Evolutionary conservation across 2,113 vertebrate genomes (phyloP), one percentile per base, ranked within the genome.

Genomic region (Daubentonia madagascariensis): DNA sequence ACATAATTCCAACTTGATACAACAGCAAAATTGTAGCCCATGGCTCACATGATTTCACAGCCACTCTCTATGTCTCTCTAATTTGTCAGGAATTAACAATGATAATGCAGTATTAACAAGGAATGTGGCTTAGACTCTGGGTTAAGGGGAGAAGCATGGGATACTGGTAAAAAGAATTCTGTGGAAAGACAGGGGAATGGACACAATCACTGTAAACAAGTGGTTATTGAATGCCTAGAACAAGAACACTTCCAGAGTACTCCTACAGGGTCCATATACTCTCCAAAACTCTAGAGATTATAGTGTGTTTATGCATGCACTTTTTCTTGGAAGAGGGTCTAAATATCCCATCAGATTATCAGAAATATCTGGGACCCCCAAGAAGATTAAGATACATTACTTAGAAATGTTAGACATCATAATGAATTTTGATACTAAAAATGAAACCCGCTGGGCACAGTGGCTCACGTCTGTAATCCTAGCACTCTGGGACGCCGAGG

Each of bases 11-110:
- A 85, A 22, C 22, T 10, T 43, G 11, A 67, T 14, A 11, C 7
- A 73, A 65, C 0, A 63, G 28, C 4, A 40, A 43, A 76, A 87
- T 0, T 84, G 28, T 12, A 85, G 79, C 35, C 37, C 22, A 63
- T 0, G 18, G 63, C 54, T 90, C 63, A 4, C 4, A 1, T 3
- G 3, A 61, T 14, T 32, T 40, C 22, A 50, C 0, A 61, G 43
- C 14, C 10, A 61, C 32, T 73, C 3, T 92, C 70, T 85, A 35
- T 16, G 9, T 70, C 45, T 97, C 96, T 87, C 48, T 85, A 59
- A 63, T 61, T 94, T 40, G 88, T 79, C 48, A 0, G 81, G 45
- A 75, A 67, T 50, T 88, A 59, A 61, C 61, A 40, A 37, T 61
- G 8, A 94, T 20, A 87, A 85, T 3, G 22, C 5, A n/a, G 61